phyloP scores from a whole-genome alignment of 2,797 vertebrate species.

The Rhinichthys osculus region DNA sequence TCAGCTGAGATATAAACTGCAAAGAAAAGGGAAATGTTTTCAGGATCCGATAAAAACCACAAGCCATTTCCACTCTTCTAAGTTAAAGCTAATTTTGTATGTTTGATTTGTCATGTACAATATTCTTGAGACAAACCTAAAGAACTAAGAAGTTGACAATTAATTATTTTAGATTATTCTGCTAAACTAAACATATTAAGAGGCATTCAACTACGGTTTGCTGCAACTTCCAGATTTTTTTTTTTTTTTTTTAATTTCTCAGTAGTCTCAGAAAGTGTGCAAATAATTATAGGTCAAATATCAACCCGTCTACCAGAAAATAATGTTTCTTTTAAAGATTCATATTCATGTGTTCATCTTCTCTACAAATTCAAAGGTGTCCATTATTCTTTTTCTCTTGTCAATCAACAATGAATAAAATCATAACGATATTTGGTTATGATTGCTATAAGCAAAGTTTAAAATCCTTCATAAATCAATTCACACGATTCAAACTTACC shows the following conservation, averaged over 20 bases:
- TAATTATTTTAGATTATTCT: not conserved
- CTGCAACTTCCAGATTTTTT: not conserved
- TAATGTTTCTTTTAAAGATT: not conserved
- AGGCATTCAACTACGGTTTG: not conserved
- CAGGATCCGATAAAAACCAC: not conserved
- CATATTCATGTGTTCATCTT: not conserved
- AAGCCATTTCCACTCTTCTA: not conserved
- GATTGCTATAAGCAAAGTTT: not conserved
- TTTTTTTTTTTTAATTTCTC: no score
- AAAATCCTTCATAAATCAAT: not conserved
- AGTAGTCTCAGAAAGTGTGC: not conserved
- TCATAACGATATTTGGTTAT: not conserved
- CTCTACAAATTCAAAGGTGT: not conserved
- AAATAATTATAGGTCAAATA: not conserved
- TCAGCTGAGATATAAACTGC: conserved; percentile 84
- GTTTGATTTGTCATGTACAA: no score
- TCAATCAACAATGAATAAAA: not conserved
- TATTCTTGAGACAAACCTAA: not conserved
- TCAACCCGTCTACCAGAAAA: not conserved
- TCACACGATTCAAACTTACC: conserved; percentile 63
- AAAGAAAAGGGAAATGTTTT: not conserved
- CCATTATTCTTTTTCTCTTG: not conserved
- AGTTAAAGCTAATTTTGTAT: no score
- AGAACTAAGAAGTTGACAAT: not conserved
- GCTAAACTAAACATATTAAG: not conserved